phyloP scores from a whole-genome alignment of 2,113 vertebrate species.

The Chloropsis cyanopogon region DNA sequence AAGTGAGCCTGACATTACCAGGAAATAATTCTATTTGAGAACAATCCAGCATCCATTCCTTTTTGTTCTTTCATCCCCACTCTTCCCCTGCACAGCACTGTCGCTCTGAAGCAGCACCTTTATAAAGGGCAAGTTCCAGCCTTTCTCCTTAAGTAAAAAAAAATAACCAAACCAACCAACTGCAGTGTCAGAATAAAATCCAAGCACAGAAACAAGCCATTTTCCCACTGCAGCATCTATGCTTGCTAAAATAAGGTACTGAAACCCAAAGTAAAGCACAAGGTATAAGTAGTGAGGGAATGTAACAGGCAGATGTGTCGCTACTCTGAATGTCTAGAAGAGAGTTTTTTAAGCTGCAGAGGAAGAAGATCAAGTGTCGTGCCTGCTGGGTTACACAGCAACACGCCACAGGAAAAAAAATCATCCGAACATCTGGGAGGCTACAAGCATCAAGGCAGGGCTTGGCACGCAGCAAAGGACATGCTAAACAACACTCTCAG shows the following conservation, averaged over 20 bases:
- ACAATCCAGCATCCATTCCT: not conserved
- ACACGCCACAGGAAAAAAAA: not conserved
- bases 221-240: not conserved
- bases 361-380: not conserved
- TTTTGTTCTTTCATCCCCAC: not conserved
- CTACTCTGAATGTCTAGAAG: not conserved
- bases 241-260: not conserved
- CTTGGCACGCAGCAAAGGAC: not conserved
- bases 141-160: not conserved
- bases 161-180: not conserved
- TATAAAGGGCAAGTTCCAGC: not conserved
- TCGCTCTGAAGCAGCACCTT: not conserved
- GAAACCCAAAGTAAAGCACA: not conserved
- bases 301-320: not conserved
- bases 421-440: not conserved
- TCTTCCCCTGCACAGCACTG: not conserved
- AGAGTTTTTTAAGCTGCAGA: not conserved
- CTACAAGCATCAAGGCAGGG: not conserved
- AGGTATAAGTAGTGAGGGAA: not conserved
- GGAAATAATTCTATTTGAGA: not conserved
- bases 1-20: not conserved
- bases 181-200: not conserved
- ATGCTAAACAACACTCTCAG: not conserved
- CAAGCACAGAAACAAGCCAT: not conserved
- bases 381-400: not conserved